A percentile compares a stretch with the other conserved stretches of the same genome.
phyloP scores from a whole-genome alignment of 2,113 vertebrate genomes.

The Puntigrus tetrazona region DNA sequence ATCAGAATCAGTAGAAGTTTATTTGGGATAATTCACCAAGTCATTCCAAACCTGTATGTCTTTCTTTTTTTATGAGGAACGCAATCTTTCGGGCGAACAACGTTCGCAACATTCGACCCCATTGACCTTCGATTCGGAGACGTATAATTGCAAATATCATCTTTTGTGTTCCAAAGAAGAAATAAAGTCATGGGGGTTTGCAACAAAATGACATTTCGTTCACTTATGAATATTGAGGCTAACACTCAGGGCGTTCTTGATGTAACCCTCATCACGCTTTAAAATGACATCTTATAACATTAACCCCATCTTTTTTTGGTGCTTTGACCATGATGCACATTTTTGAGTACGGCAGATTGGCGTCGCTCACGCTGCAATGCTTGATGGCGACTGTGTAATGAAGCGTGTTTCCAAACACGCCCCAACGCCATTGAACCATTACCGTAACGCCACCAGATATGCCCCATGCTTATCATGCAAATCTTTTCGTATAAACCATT shows the following conservation, averaged over 20 bases:
- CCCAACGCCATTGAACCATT: neutral
- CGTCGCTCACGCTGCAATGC: neutral
- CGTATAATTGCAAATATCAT: neutral
- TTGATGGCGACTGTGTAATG: constrained; percentile 14
- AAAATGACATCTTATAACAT: neutral
- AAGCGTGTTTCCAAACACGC: constrained; percentile 5
- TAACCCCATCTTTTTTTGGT: neutral
- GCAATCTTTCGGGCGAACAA: neutral
- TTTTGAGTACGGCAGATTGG: neutral
- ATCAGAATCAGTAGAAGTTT: neutral
- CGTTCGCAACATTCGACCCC: neutral
- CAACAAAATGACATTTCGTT: neutral
- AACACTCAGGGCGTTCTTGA: neutral
- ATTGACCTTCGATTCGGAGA: neutral
- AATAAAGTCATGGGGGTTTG: neutral
- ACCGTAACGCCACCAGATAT: neutral
- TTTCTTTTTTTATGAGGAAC: neutral
- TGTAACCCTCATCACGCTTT: neutral
- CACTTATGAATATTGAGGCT: neutral
- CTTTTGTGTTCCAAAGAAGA: neutral
- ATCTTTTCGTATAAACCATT: constrained; percentile 1
- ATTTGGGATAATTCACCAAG: neutral
- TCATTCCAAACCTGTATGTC: neutral
- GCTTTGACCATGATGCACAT: neutral
- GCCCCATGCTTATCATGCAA: neutral